These are phyloP conservation scores for Nomia melanderi DNA, from an alignment of 1,140 invertebrate genomes.

Conservation along the genomic window DNA sequence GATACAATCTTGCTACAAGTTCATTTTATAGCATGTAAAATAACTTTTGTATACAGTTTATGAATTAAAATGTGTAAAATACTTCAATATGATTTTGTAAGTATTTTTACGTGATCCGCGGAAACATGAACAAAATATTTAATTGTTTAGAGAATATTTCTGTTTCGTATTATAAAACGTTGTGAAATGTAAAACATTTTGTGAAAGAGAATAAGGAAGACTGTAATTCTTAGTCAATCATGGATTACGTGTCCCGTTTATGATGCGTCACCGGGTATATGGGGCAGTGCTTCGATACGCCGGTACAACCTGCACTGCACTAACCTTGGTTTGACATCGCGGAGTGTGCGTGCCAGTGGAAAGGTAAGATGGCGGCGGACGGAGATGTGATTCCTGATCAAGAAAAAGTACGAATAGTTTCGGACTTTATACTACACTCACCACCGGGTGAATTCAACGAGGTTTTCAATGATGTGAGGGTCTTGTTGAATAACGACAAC, in stretches of 20 bases:
- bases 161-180: background rate
- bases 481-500: slow-evolving; percentile 96
- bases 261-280: slow-evolving; percentile 62
- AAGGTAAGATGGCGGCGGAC: slow-evolving; percentile 83
- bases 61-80: background rate
- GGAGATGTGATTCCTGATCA: slow-evolving; percentile 90
- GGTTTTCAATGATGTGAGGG: slow-evolving; percentile 99
- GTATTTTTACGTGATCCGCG: background rate
- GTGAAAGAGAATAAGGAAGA: background rate
- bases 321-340: slow-evolving; percentile 71
- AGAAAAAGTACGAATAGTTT: slow-evolving; percentile 97
- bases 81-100: too few species aligned
- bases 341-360: slow-evolving; percentile 74
- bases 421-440: slow-evolving; percentile 98
- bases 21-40: background rate
- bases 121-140: background rate
- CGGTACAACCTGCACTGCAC: slow-evolving; percentile 68
- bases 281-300: slow-evolving; percentile 48
- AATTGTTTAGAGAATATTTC: background rate
- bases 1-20: background rate
- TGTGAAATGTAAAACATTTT: background rate
- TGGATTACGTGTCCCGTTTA: slow-evolving; percentile 39
- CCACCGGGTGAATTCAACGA: slow-evolving; percentile 99
- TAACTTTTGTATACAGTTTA: background rate
- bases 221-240: slow-evolving; percentile 24